Conservation (phyloP, 2,888 invertebrate species). For the Clanis bilineata region DNA sequence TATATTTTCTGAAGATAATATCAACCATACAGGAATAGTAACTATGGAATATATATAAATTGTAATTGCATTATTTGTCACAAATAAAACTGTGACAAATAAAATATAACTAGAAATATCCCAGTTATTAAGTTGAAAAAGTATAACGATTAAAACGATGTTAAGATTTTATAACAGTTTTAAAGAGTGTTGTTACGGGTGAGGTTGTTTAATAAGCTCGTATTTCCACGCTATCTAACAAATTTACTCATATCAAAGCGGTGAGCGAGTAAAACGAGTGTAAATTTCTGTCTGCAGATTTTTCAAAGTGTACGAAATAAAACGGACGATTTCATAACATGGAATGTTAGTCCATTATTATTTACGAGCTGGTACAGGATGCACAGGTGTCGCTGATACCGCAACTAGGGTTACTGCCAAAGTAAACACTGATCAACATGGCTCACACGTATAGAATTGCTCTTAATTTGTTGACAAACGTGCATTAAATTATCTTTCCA, state of each 20-base stretch:
- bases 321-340: background rate
- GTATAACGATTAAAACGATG: too few relatives aligned
- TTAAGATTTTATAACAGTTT: background rate
- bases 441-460: constrained; percentile 28
- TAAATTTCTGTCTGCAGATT: background rate
- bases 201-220: background rate
- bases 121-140: too few relatives aligned
- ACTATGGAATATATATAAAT: too few relatives aligned
- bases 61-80: too few relatives aligned
- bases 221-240: background rate
- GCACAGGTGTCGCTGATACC: constrained; percentile 47
- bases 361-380: constrained; percentile 36
- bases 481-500: constrained; percentile 15
- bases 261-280: background rate
- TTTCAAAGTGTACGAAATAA: constrained; percentile 1
- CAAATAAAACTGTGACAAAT: too few relatives aligned
- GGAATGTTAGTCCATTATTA: constrained; percentile 22
- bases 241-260: background rate
- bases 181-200: background rate
- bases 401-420: constrained; percentile 40
- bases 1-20: too few relatives aligned
- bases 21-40: too few relatives aligned
- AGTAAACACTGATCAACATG: constrained; percentile 36
- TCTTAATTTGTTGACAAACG: constrained; percentile 37
- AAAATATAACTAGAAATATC: too few relatives aligned